Evolutionary conservation across 2,888 invertebrate species (phyloP), one percentile per base, ranked within the genome.

Genomic region (Orchestes rusci): DNA sequence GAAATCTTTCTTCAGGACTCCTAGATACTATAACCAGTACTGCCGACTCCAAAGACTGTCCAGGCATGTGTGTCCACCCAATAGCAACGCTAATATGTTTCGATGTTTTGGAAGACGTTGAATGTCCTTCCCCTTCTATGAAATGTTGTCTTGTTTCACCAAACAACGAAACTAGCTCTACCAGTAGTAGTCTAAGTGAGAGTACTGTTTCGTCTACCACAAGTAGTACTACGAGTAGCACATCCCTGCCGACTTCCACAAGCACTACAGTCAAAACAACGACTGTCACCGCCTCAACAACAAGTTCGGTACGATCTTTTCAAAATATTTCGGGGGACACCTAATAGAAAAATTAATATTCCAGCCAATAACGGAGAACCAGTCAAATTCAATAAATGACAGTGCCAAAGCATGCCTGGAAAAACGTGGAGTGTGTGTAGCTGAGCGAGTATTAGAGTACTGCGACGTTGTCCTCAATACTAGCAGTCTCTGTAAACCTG

Each of bases 1-100:
- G 23, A 7, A 10, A 23, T 23, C 10, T 23, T 30, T 23, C 35
- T 45, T 12, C 13, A 90, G 90, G 89, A 57, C 74, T 91, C 4
- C 70, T 91, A 59, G 89, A 90, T 60, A 83, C 88, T 18, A 78
- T 91, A 62, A 88, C 90, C 47, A 85, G 82, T 52, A 89, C 90
- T 47, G 87, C 82, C 47, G 84, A 87, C 66, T 77, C 82, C 45
- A 85, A 86, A 69, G 83, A 88, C 65, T 92, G 92, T 62, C 91
- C 92, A 0, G 92, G 92, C 1, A 81, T 85, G 44, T 92, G 92
- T 67, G 85, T 90, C 50, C 89, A 91, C 62, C 79, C 87, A 7
- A 68, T 92, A 45, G 88, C 92, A 2, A 84, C 91, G 1, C 70
- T 91, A 48, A 84, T 91, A 59, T 92, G 92, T 65, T 82, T 84